Conservation (phyloP, 2,113 vertebrate species). For the Tachuris rubrigastra region DNA sequence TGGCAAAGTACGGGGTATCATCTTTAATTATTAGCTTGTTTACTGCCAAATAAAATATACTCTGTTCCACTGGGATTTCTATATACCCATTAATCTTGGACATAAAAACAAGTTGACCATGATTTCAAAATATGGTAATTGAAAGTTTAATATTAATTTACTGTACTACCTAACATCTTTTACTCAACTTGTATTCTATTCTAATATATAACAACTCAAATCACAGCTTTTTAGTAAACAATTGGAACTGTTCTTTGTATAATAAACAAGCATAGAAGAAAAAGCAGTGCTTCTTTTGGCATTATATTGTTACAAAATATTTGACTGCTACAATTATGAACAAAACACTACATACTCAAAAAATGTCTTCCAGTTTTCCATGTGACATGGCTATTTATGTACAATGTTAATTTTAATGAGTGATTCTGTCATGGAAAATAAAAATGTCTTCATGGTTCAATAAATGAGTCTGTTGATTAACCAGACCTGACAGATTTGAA, state of each 20-base stretch:
- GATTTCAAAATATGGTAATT: background rate
- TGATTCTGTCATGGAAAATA: conserved; percentile 35
- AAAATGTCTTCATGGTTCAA: conserved; percentile 27
- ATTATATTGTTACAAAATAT: background rate
- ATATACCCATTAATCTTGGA: background rate
- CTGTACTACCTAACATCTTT: background rate
- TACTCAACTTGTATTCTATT: background rate
- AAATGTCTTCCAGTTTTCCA: background rate
- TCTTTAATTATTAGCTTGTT: background rate
- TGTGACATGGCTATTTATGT: background rate
- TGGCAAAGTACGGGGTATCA: background rate
- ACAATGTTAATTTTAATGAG: conserved; percentile 10
- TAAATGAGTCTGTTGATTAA: conserved; percentile 24
- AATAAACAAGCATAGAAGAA: background rate
- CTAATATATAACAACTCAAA: background rate
- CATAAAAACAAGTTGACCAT: background rate
- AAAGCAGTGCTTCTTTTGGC: background rate
- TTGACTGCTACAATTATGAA: background rate
- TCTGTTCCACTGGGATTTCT: background rate
- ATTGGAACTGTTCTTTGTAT: background rate
- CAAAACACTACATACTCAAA: background rate
- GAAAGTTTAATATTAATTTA: background rate
- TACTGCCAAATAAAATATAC: background rate
- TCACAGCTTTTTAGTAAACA: background rate
- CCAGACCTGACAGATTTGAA: conserved; percentile 37